Evolutionary conservation across 2,797 vertebrate genomes (phyloP).

Genomic region (Gambelia wislizenii): DNA sequence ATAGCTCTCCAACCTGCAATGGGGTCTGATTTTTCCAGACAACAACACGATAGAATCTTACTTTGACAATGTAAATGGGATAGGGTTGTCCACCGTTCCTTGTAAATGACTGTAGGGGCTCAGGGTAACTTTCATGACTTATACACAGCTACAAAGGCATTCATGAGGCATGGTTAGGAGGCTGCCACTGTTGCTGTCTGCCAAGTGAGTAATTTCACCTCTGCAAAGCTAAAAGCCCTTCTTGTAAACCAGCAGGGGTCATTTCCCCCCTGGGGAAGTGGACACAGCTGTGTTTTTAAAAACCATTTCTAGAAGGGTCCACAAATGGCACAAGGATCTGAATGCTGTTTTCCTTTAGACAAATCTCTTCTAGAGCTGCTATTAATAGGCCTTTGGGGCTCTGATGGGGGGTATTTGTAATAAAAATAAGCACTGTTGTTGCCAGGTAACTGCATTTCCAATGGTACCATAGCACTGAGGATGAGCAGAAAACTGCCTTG

Average conservation of each 20-base stretch:
- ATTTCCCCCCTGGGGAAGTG: background rate
- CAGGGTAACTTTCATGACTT: background rate
- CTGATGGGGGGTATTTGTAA: constrained; percentile 15
- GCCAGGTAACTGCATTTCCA: constrained; percentile 59
- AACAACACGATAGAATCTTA: too few species aligned
- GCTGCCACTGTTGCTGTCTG: too few species aligned
- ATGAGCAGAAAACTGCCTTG: constrained; percentile 29
- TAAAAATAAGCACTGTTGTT: constrained; percentile 54
- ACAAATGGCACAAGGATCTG: constrained; percentile 20
- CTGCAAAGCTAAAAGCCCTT: background rate
- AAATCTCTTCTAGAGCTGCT: constrained; percentile 22
- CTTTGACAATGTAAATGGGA: too few species aligned
- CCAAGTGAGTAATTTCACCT: background rate
- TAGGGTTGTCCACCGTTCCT: too few species aligned
- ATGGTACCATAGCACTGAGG: constrained; percentile 26
- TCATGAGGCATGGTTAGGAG: too few species aligned
- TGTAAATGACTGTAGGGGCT: too few species aligned
- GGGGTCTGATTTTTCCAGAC: too few species aligned
- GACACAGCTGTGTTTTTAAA: constrained; percentile 9
- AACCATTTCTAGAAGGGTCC: constrained; percentile 1
- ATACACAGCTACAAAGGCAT: too few species aligned
- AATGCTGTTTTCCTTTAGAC: constrained; percentile 31
- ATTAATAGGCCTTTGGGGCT: constrained; percentile 46
- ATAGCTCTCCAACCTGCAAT: background rate
- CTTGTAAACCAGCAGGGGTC: background rate